Evolutionary conservation across 2,113 vertebrate genomes (phyloP).

Genomic region (Cochlearius cochlearius): DNA sequence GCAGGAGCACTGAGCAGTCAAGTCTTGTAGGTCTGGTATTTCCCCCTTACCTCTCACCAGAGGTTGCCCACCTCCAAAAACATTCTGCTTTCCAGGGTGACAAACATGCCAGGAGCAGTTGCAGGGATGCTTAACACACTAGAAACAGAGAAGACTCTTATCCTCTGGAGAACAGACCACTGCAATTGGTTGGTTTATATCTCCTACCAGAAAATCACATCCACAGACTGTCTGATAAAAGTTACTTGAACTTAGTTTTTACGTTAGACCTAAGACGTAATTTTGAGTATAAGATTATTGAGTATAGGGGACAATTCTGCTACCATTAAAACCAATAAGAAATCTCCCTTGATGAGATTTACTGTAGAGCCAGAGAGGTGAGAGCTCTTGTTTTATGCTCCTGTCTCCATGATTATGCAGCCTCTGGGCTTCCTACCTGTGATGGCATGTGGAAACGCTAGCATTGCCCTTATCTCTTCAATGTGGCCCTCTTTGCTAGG

Average conservation of each 20-base stretch:
- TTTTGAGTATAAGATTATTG: neutral
- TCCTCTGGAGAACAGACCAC: neutral
- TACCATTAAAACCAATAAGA: neutral
- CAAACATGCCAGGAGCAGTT: neutral
- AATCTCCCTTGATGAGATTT: neutral
- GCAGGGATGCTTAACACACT: neutral
- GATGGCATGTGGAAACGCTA: neutral
- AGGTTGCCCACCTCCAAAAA: neutral
- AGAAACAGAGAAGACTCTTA: neutral
- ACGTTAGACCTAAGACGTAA: neutral
- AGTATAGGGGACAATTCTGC: neutral
- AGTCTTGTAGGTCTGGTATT: neutral
- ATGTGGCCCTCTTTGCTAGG: neutral
- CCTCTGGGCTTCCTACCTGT: neutral
- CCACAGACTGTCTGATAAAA: neutral
- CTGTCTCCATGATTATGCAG: neutral
- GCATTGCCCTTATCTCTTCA: neutral
- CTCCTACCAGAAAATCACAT: neutral
- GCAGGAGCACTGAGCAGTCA: neutral
- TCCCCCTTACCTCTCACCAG: neutral
- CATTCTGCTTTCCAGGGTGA: accelerated
- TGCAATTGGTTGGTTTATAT: neutral
- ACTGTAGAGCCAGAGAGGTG: neutral
- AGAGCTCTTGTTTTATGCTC: neutral
- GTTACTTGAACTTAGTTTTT: neutral